Evolutionary conservation across 2,113 vertebrate genomes (phyloP).

Genomic region (Casuarius casuarius): DNA sequence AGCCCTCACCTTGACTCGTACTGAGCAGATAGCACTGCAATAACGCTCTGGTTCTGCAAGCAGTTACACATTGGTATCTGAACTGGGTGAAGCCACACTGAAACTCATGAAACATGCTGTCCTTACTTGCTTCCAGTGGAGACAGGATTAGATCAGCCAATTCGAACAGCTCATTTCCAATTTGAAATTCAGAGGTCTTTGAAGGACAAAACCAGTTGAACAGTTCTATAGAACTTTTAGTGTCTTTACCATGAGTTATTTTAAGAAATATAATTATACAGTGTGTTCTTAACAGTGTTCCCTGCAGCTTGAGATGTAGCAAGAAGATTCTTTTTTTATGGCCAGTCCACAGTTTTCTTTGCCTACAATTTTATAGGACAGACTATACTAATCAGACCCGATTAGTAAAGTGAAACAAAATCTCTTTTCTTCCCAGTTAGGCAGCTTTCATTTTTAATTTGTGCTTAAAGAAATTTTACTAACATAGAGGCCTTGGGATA

Average conservation of each 20-base stretch:
- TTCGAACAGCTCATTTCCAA: background rate
- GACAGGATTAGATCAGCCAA: background rate
- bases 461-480: slow-evolving; percentile 43
- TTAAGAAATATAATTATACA: background rate
- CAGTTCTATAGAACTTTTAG: background rate
- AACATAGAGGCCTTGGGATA: slow-evolving; percentile 26
- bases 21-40: background rate
- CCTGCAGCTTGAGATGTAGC: background rate
- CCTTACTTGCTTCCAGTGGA: background rate
- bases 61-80: background rate
- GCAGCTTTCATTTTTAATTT: slow-evolving; percentile 57
- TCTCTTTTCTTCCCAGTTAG: slow-evolving; percentile 9
- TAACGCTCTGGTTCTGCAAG: background rate
- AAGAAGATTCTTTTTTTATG: background rate
- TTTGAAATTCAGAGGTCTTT: background rate
- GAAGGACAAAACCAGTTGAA: background rate
- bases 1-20: background rate
- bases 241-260: background rate
- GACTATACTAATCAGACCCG: background rate
- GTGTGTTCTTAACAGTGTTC: background rate
- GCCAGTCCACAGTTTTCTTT: background rate
- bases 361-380: background rate
- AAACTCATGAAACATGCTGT: background rate
- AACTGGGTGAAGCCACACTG: background rate
- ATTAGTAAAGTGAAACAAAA: slow-evolving; percentile 43